Percentiles rank a stretch among this genome's conserved stretches.
These are phyloP conservation scores for Drosophila demipolita DNA, from an alignment of 2,888 invertebrate genomes.

Conservation along the genomic window DNA sequence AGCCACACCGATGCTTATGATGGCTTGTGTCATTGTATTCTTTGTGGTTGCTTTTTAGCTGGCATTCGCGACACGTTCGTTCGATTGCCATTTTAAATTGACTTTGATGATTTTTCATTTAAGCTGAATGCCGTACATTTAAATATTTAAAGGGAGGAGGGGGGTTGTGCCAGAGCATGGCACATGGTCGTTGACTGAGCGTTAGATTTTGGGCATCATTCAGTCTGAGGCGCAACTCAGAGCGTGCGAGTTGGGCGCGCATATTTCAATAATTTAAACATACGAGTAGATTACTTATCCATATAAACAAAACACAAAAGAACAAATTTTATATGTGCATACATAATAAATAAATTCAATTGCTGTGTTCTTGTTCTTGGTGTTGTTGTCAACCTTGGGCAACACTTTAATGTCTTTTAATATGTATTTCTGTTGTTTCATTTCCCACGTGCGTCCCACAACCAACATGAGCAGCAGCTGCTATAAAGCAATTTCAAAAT, in stretches of 20 bases:
- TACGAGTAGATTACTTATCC: constrained; percentile 18
- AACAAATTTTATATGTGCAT: constrained; percentile 5
- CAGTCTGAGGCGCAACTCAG: constrained; percentile 39
- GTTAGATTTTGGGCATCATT: constrained; percentile 27
- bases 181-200: constrained; percentile 56
- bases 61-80: constrained; percentile 75
- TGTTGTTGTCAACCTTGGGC: constrained; percentile 47
- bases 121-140: constrained; percentile 65
- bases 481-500: constrained; percentile 21
- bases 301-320: constrained; percentile 3
- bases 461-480: constrained; percentile 30
- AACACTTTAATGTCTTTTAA: constrained; percentile 38
- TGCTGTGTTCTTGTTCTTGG: constrained; percentile 7
- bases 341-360: constrained; percentile 38
- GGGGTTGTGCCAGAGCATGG: not conserved
- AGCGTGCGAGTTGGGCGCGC: constrained; percentile 33
- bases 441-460: constrained; percentile 58
- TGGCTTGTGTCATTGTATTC: constrained; percentile 32
- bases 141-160: not conserved
- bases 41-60: constrained; percentile 43
- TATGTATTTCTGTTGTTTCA: constrained; percentile 69
- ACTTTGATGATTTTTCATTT: constrained; percentile 74
- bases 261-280: constrained; percentile 23
- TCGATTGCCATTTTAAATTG: constrained; percentile 76
- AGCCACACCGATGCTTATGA: constrained; percentile 31